Evolutionary conservation across 2,888 invertebrate species (phyloP), one percentile per base, ranked within the genome.

Genomic region (Anoncus sp.): DNA sequence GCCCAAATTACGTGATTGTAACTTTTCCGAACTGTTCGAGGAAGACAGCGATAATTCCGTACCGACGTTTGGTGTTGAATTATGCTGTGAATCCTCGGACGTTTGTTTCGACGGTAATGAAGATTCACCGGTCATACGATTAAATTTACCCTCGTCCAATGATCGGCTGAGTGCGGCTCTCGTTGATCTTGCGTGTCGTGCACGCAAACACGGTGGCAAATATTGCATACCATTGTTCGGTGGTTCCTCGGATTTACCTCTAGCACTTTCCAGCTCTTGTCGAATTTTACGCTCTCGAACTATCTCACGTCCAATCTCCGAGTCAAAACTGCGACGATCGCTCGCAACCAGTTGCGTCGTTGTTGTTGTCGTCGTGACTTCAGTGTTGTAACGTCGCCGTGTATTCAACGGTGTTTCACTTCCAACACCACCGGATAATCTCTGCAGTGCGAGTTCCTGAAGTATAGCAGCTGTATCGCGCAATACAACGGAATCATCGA

Each of bases 161-260:
- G 91, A 91, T 3, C 91, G 85, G 53, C 90, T 90, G 7, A 91
- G 75, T 3, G 91, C 87, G 0, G 90, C 89, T 3, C 91, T 82
- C 0, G 87, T 89, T 0, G 89, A 84, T 45, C 91, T 84, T 1
- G 90, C 90, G 60, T 91, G 91, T 35, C 91, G 86, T 0, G 95
- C 94, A 0, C 95, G 92, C 59, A 94, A 90, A 76, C 94, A 94
- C 0, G 94, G 94, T 2, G 94, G 94, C 74, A 93, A 86, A 83
- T 90, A 88, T 62, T 87, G 87, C 45, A 67, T 77, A 49, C 59
- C 82, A 67, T 77, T 83, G 31, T 81, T 85, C 4, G 82, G 72
- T 5, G 85, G 74, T 38, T 91, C 91, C 49, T 90, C 90, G 1
- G 87, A 83, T 71, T 89, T 91, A 4, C 86, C 86, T 7, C 90